Conservation (phyloP, 2,888 invertebrate species). For the Nemapogon koenigi region DNA sequence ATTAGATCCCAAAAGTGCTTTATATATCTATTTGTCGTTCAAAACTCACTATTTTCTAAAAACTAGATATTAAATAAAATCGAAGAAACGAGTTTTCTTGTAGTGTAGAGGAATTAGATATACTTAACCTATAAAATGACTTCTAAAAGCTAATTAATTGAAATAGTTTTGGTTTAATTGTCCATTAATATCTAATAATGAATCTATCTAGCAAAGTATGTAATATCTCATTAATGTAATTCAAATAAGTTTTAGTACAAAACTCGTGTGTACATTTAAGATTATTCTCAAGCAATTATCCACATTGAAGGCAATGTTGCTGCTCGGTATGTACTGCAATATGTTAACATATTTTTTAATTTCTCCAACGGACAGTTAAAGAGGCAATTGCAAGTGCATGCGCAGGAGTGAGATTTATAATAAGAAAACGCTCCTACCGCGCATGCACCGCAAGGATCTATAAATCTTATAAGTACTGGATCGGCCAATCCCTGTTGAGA, state of each 20-base stretch:
- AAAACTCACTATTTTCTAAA: too few relatives aligned
- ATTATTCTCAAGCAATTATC: neutral
- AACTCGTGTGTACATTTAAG: neutral
- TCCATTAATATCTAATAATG: too few relatives aligned
- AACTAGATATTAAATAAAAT: too few relatives aligned
- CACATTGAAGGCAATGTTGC: neutral
- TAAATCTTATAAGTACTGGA: conserved; percentile 59
- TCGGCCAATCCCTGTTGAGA: conserved; percentile 64
- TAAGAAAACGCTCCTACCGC: conserved; percentile 63
- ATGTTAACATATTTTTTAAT: conserved; percentile 62
- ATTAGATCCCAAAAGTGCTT: too few relatives aligned
- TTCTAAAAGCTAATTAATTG: too few relatives aligned
- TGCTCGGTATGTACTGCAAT: conserved; percentile 30
- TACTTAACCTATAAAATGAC: too few relatives aligned
- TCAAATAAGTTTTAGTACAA: neutral
- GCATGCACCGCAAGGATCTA: conserved; percentile 58
- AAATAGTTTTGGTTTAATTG: too few relatives aligned
- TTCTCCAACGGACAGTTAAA: conserved; percentile 44
- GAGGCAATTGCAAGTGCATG: conserved; percentile 50
- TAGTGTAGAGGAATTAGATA: too few relatives aligned
- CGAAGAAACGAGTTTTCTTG: too few relatives aligned
- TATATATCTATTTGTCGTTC: too few relatives aligned
- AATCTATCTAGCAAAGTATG: too few relatives aligned
- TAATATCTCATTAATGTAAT: neutral
- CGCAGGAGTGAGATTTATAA: conserved; percentile 62